These are phyloP conservation scores for Spondyliosoma cantharus DNA, from an alignment of 2,797 vertebrate genomes.

Conservation along the genomic window DNA sequence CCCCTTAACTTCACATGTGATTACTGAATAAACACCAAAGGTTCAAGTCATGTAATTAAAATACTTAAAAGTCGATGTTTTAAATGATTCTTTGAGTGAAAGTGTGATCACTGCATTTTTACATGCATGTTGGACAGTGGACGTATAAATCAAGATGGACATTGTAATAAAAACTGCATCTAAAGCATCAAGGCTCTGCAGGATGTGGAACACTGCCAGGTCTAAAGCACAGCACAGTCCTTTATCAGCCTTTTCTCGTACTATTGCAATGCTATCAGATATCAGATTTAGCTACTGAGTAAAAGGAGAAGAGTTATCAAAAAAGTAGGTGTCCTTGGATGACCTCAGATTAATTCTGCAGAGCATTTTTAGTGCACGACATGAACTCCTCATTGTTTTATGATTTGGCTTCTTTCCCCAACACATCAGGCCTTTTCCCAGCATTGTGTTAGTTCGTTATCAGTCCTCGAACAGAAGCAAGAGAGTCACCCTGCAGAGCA, in stretches of 20 bases:
- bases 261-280: not conserved
- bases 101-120: not conserved
- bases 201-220: conserved; percentile 14
- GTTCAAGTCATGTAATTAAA: too few relatives aligned
- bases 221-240: too few relatives aligned
- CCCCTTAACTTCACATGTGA: too few relatives aligned
- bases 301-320: not conserved
- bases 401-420: conserved; percentile 7
- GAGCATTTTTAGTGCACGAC: not conserved
- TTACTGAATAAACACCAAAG: too few relatives aligned
- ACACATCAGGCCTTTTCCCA: conserved; percentile 21
- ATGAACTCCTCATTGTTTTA: conserved; percentile 27
- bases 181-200: not conserved
- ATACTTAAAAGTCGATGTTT: too few relatives aligned
- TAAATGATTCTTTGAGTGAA: not conserved
- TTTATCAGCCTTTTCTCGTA: not conserved
- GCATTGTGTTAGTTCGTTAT: conserved; percentile 39
- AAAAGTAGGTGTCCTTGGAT: not conserved
- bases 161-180: not conserved
- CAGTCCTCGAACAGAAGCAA: conserved; percentile 33
- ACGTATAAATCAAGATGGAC: not conserved
- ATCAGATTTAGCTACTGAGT: conserved; percentile 11
- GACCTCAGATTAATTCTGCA: not conserved
- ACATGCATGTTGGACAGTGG: not conserved
- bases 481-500: conserved; percentile 15